Percentiles rank a stretch among this genome's conserved stretches.
These are phyloP conservation scores for Enchytraeus crypticus DNA, from an alignment of 2,888 invertebrate genomes.

Conservation along the genomic window DNA sequence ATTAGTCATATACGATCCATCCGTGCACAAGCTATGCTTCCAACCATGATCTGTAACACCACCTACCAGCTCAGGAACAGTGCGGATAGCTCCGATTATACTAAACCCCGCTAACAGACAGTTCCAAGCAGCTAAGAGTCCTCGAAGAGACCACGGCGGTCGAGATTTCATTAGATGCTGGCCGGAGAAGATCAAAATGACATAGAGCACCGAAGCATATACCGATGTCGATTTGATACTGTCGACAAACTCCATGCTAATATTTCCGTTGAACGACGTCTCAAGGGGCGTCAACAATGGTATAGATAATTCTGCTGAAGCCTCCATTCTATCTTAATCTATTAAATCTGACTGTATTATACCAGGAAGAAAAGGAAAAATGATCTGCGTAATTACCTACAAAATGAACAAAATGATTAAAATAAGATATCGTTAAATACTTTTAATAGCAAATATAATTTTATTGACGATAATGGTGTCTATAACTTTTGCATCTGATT, in stretches of 20 bases:
- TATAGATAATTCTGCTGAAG: too few species aligned
- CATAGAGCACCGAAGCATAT: conserved; percentile 56
- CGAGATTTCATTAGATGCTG: conserved; percentile 86
- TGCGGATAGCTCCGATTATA: conserved; percentile 73
- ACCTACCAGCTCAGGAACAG: conserved; percentile 82
- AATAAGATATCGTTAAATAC: too few species aligned
- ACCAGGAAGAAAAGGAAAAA: too few species aligned
- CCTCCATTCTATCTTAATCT: too few species aligned
- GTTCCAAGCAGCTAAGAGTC: conserved; percentile 84
- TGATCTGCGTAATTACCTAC: too few species aligned
- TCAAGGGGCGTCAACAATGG: background rate
- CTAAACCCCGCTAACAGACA: conserved; percentile 83
- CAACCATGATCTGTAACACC: conserved; percentile 80
- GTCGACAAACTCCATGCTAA: background rate
- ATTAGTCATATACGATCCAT: conserved; percentile 47
- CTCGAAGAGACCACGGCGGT: conserved; percentile 77
- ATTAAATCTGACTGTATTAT: too few species aligned
- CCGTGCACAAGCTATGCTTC: conserved; percentile 82
- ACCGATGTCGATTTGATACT: background rate
- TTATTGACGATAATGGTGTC: too few species aligned
- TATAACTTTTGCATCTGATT: too few species aligned
- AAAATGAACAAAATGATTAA: too few species aligned
- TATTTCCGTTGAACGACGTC: conserved; percentile 1
- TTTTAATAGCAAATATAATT: too few species aligned
- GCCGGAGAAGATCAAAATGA: conserved; percentile 86